Conservation (phyloP, 2,888 invertebrate genomes). For the Idaea dimidiata region DNA sequence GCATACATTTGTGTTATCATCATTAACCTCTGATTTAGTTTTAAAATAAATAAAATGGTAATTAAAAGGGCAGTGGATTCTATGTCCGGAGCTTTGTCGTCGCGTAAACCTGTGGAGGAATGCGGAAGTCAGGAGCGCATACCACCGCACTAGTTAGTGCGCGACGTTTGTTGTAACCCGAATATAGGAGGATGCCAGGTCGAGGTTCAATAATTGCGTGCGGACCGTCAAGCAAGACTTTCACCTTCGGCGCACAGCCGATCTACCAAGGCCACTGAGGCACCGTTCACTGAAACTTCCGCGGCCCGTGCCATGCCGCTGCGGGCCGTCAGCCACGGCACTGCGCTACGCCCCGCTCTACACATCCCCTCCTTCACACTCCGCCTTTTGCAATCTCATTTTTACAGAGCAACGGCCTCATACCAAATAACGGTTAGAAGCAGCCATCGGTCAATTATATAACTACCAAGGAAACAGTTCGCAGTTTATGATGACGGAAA, state of each 20-base stretch:
- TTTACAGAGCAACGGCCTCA: constrained; percentile 55
- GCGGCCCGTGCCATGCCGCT: constrained; percentile 40
- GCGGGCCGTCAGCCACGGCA: constrained; percentile 18
- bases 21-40: neutral
- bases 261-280: constrained; percentile 67
- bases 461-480: constrained; percentile 40
- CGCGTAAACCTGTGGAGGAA: constrained; percentile 29
- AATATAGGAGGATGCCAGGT: constrained; percentile 67
- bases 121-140: constrained; percentile 50
- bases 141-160: constrained; percentile 33
- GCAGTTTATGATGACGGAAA: constrained; percentile 33
- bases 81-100: constrained; percentile 11
- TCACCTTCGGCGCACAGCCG: constrained; percentile 75
- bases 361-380: constrained; percentile 10
- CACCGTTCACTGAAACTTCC: constrained; percentile 69
- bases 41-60: neutral
- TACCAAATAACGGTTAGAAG: constrained; percentile 44
- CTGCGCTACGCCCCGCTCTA: constrained; percentile 37
- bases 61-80: neutral
- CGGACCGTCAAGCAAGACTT: constrained; percentile 69
- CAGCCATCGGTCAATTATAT: constrained; percentile 44
- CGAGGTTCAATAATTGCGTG: constrained; percentile 75
- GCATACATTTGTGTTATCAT: neutral
- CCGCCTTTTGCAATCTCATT: constrained; percentile 58
- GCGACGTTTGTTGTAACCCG: constrained; percentile 46